Evolutionary conservation across 2,113 vertebrate species (phyloP).

Genomic region (Cheirogaleus medius): DNA sequence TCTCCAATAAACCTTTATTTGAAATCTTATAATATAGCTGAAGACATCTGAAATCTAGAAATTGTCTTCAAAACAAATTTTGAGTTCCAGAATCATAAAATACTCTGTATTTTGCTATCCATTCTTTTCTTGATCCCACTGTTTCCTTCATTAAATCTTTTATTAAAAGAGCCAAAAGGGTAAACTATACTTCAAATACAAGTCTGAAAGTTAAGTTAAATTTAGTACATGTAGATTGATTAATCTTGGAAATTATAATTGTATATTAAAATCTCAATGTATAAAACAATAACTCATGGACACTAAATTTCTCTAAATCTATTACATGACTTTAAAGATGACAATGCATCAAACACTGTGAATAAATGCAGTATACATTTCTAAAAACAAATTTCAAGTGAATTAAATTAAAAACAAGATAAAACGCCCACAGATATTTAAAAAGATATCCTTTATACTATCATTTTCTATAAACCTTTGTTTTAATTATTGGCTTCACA

Average conservation of each 20-base stretch:
- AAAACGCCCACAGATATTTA: background rate
- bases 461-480: background rate
- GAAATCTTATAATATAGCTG: background rate
- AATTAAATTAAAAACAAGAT: background rate
- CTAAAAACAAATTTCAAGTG: background rate
- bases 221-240: background rate
- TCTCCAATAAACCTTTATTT: background rate
- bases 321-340: background rate
- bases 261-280: background rate
- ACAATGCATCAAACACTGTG: background rate
- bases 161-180: background rate
- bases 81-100: background rate
- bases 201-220: background rate
- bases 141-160: slow-evolving; percentile 3
- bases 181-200: background rate
- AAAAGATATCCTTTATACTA: background rate
- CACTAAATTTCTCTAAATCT: background rate
- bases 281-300: background rate
- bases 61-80: slow-evolving; percentile 6
- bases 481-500: background rate
- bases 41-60: slow-evolving; percentile 38
- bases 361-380: background rate
- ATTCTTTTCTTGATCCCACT: background rate
- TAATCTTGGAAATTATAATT: background rate
- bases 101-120: background rate